Conservation (phyloP, 2,113 vertebrate species). For the Menura novaehollandiae region DNA sequence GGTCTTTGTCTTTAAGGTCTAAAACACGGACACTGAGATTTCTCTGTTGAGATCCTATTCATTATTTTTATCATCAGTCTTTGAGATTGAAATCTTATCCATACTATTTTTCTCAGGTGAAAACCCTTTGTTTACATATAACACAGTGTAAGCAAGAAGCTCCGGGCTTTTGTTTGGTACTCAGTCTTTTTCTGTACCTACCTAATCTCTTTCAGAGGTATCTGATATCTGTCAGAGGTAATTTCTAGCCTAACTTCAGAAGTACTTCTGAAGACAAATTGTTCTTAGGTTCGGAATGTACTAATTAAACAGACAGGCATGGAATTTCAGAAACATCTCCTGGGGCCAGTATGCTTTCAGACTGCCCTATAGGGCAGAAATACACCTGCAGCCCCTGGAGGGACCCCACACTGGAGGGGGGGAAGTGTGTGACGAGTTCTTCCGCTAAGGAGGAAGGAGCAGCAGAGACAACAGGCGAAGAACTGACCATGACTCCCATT, state of each 20-base stretch:
- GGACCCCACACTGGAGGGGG: neutral
- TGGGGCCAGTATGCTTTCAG: neutral
- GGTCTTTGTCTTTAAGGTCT: neutral
- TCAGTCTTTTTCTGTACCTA: neutral
- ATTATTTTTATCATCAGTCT: neutral
- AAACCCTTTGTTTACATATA: neutral
- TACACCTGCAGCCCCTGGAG: neutral
- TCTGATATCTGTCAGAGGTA: neutral
- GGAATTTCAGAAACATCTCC: neutral
- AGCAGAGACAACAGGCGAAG: neutral
- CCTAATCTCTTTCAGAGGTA: neutral
- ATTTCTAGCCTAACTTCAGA: neutral
- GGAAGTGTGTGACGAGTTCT: neutral
- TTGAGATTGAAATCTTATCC: neutral
- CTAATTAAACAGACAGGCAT: neutral
- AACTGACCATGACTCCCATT: neutral
- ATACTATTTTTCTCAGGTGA: neutral
- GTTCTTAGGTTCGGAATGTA: neutral
- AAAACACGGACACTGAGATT: neutral
- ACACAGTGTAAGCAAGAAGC: neutral
- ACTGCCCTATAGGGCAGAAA: neutral
- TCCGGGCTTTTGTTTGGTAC: neutral
- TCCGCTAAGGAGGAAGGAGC: neutral
- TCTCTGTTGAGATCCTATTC: neutral
- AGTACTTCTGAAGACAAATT: neutral